Conservation (phyloP, 2,888 invertebrate species). For the Erynnis tages region DNA sequence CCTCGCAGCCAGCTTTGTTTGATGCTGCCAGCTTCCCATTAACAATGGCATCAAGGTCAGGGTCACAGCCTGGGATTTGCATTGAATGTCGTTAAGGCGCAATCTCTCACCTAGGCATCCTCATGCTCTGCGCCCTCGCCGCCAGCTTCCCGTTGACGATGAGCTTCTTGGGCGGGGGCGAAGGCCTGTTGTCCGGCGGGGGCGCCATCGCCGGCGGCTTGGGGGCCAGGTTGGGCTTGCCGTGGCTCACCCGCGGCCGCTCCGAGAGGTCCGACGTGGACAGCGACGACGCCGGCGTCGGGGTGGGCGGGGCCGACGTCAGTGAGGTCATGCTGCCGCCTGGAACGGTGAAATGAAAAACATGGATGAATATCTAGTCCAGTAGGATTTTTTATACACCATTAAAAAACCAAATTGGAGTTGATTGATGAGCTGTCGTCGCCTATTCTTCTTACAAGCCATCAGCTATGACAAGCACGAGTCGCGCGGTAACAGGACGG, state of each 20-base stretch:
- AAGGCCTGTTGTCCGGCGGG: slow-evolving; percentile 75
- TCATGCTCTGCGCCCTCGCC: slow-evolving; percentile 91
- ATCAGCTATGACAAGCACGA: too few species aligned
- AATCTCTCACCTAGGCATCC: slow-evolving; percentile 84
- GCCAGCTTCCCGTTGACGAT: slow-evolving; percentile 82
- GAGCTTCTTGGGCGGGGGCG: slow-evolving; percentile 85
- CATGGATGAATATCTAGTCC: neutral
- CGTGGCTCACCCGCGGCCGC: slow-evolving; percentile 82
- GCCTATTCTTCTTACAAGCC: too few species aligned
- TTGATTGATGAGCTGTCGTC: too few species aligned
- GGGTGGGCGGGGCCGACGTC: slow-evolving; percentile 55
- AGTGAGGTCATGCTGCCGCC: slow-evolving; percentile 76
- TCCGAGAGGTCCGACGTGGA: slow-evolving; percentile 73
- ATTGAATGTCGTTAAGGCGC: too few species aligned
- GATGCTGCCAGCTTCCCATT: too few species aligned
- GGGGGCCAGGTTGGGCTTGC: slow-evolving; percentile 92
- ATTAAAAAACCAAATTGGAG: too few species aligned
- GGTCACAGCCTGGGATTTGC: too few species aligned
- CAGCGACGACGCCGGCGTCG: slow-evolving; percentile 58
- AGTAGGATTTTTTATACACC: too few species aligned
- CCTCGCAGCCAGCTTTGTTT: too few species aligned
- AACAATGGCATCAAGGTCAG: too few species aligned
- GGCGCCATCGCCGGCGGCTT: slow-evolving; percentile 84
- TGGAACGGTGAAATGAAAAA: slow-evolving; percentile 34
- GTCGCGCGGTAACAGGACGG: too few species aligned